Conservation (phyloP, 2,888 invertebrate genomes). For the Ptilodon capucinus region DNA sequence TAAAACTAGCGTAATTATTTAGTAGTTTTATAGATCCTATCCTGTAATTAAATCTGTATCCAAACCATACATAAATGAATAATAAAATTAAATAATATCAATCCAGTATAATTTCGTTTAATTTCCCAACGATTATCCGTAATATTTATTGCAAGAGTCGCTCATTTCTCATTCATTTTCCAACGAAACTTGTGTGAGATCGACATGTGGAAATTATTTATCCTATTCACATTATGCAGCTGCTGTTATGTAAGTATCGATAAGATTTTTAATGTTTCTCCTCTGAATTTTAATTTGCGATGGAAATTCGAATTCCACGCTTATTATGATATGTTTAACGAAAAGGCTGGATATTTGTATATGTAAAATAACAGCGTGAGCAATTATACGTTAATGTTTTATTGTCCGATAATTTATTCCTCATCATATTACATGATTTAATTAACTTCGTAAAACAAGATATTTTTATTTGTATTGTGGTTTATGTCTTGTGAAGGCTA, state of each 20-base stretch:
- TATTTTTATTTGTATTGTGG: background rate
- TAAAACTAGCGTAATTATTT: background rate
- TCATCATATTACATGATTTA: too few species aligned
- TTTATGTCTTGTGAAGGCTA: slow-evolving; percentile 18
- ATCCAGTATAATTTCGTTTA: background rate
- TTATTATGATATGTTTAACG: too few species aligned
- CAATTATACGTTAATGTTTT: too few species aligned
- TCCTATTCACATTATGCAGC: slow-evolving; percentile 18
- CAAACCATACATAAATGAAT: background rate
- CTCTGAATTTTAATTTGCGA: background rate
- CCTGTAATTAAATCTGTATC: background rate
- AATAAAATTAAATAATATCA: background rate
- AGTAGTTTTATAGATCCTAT: background rate
- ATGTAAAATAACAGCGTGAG: too few species aligned
- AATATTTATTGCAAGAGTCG: background rate
- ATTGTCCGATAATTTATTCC: too few species aligned
- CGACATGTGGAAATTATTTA: slow-evolving; percentile 18
- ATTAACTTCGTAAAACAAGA: background rate
- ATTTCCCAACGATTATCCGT: background rate
- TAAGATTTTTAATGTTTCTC: background rate
- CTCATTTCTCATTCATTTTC: background rate
- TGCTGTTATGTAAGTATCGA: slow-evolving; percentile 28
- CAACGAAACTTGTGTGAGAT: background rate
- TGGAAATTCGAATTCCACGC: background rate
- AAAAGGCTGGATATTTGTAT: too few species aligned